Conservation (phyloP, 2,797 vertebrate species). For the Dicrostonyx torquatus region DNA sequence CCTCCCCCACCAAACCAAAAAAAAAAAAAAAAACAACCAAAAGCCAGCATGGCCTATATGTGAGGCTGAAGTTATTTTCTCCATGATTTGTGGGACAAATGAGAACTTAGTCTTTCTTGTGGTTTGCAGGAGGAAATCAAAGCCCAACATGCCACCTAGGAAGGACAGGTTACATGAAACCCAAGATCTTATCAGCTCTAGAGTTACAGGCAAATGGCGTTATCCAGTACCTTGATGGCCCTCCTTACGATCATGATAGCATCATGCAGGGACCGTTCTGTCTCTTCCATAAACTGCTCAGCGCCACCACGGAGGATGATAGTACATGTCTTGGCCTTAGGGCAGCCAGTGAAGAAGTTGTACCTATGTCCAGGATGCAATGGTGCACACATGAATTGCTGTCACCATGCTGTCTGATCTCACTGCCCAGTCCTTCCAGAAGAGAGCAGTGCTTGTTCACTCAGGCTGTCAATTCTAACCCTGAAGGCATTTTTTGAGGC, state of each 20-base stretch:
- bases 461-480: background rate
- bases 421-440: background rate
- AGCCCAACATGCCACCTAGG: background rate
- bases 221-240: conserved; percentile 93
- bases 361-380: conserved; percentile 87
- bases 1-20: background rate
- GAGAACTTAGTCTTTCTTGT: background rate
- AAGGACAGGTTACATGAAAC: background rate
- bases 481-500: background rate
- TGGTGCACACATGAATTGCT: background rate
- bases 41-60: background rate
- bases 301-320: conserved; percentile 97
- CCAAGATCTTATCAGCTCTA: background rate
- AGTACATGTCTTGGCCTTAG: conserved; percentile 96
- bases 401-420: background rate
- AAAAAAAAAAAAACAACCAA: background rate
- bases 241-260: conserved; percentile 99
- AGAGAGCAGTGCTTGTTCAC: background rate
- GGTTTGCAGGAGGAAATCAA: background rate
- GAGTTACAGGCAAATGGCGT: background rate
- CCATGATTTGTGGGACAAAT: background rate
- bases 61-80: conserved; percentile 11
- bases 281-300: conserved; percentile 99
- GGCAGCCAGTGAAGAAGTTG: conserved; percentile 97
- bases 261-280: conserved; percentile 96